Conservation (phyloP, 2,888 invertebrate genomes). For the Agrotis exclamationis region DNA sequence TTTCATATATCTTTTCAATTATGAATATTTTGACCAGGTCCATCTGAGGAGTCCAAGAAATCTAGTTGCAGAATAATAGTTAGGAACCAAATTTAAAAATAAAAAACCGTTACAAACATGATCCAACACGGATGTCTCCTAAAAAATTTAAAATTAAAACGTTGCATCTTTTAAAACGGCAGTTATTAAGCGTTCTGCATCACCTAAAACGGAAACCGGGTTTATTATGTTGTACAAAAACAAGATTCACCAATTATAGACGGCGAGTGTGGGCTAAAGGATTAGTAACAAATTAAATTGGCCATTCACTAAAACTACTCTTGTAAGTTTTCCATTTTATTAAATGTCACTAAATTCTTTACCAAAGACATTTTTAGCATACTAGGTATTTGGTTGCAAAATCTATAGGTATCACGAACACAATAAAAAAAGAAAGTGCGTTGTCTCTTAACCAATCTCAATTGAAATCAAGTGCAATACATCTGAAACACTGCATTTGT, state of each 20-base stretch:
- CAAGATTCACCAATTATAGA: slow-evolving; percentile 78
- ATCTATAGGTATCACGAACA: slow-evolving; percentile 1
- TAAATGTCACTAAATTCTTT: neutral
- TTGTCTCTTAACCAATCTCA: slow-evolving; percentile 1
- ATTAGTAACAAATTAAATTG: slow-evolving; percentile 67
- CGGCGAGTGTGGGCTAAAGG: slow-evolving; percentile 78
- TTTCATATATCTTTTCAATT: too few species aligned
- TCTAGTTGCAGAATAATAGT: neutral
- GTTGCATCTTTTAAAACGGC: slow-evolving; percentile 61
- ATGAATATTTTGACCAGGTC: too few species aligned
- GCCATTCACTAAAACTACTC: slow-evolving; percentile 25
- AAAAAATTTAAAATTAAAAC: slow-evolving; percentile 38
- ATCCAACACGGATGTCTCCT: slow-evolving; percentile 47
- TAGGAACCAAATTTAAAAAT: slow-evolving; percentile 24
- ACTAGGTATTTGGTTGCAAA: neutral
- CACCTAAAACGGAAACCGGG: slow-evolving; percentile 78
- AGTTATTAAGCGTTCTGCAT: slow-evolving; percentile 63
- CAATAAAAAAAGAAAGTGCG: slow-evolving; percentile 20
- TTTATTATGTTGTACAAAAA: slow-evolving; percentile 76
- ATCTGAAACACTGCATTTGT: neutral
- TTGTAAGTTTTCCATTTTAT: slow-evolving; percentile 12
- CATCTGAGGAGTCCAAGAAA: neutral
- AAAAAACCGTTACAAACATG: slow-evolving; percentile 55
- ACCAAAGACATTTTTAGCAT: neutral
- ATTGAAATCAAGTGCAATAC: slow-evolving; percentile 15